Evolutionary conservation across 2,888 invertebrate genomes (phyloP).

Genomic region (Patella pellucida): DNA sequence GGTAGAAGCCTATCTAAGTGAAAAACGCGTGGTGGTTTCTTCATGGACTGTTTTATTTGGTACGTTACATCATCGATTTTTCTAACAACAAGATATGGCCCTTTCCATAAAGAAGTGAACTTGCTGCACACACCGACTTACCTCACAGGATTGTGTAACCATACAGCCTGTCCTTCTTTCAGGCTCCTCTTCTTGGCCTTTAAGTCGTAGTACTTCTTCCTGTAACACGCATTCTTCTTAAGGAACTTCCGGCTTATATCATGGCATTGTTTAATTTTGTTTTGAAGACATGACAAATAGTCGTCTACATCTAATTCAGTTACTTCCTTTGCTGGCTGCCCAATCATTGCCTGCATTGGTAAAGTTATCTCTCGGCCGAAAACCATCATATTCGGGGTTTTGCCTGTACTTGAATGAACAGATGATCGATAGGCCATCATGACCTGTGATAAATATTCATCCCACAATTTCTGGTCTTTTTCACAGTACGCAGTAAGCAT

Average conservation of each 20-base stretch:
- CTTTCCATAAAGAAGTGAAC: slow-evolving; percentile 13
- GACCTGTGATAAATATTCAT: slow-evolving; percentile 10
- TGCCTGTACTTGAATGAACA: slow-evolving; percentile 15
- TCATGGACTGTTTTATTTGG: neutral
- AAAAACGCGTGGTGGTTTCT: neutral
- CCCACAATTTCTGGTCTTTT: slow-evolving; percentile 14
- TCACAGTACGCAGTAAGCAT: slow-evolving; percentile 21
- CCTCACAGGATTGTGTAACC: slow-evolving; percentile 7
- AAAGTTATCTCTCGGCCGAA: slow-evolving; percentile 1
- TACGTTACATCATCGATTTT: slow-evolving; percentile 16
- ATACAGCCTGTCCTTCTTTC: slow-evolving; percentile 1
- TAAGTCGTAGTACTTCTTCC: slow-evolving; percentile 11
- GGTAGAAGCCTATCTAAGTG: slow-evolving; percentile 8
- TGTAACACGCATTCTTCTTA: neutral
- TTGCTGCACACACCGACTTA: slow-evolving; percentile 5
- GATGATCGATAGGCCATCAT: slow-evolving; percentile 19
- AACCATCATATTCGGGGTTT: slow-evolving; percentile 15
- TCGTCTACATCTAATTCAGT: neutral
- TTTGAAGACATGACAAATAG: neutral
- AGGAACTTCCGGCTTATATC: neutral
- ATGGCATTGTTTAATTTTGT: neutral
- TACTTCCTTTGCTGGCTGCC: neutral
- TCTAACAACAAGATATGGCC: neutral
- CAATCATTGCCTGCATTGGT: slow-evolving; percentile 3
- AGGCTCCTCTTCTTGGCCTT: neutral